These are phyloP conservation scores for Procambarus virginalis DNA, from an alignment of 1,140 invertebrate genomes.

Conservation along the genomic window DNA sequence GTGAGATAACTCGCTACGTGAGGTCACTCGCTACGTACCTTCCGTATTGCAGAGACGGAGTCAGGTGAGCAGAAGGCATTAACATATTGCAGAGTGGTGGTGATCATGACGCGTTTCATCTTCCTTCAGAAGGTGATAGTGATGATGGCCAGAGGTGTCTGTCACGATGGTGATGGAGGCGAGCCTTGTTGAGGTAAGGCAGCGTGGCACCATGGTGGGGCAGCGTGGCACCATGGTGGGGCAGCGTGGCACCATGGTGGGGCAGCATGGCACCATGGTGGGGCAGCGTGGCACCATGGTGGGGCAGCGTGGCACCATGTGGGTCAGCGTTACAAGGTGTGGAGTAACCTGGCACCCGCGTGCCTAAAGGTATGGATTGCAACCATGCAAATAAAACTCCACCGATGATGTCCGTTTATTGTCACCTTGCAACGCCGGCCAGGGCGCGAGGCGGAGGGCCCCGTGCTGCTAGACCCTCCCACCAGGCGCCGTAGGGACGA, in stretches of 20 bases:
- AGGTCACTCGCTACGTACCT: no score
- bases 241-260: background rate
- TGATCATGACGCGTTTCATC: no score
- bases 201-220: no score
- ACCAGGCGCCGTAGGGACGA: slow-evolving; percentile 16
- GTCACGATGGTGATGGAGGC: slow-evolving; percentile 42
- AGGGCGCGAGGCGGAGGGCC: background rate
- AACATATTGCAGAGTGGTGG: no score
- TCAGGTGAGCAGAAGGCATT: no score
- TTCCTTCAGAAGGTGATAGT: no score
- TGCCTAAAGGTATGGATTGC: slow-evolving; percentile 36
- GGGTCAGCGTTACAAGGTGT: background rate
- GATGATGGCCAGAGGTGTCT: background rate
- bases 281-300: background rate
- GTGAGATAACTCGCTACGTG: no score
- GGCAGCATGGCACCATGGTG: no score
- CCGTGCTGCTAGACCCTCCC: slow-evolving; percentile 5
- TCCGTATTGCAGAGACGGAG: no score
- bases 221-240: background rate
- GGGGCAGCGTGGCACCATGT: background rate
- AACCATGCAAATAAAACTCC: slow-evolving; percentile 47
- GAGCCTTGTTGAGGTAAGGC: background rate
- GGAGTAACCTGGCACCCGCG: background rate
- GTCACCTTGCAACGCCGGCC: slow-evolving; percentile 52
- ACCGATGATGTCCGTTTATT: slow-evolving; percentile 57